These are phyloP conservation scores for Drosophila lutescens DNA, from an alignment of 2,888 invertebrate genomes.

Conservation along the genomic window DNA sequence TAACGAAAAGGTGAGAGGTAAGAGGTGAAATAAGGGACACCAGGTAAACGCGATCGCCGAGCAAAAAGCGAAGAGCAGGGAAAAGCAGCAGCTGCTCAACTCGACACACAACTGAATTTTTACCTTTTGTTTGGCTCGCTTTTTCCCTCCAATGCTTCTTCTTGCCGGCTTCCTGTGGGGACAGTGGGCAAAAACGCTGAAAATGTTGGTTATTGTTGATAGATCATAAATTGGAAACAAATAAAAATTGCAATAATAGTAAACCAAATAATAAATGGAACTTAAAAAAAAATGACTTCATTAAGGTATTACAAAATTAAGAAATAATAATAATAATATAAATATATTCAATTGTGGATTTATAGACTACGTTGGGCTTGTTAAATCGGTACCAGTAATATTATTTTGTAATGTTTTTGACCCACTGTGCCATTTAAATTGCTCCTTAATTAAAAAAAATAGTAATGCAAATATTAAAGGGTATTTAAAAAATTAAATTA, in stretches of 20 bases:
- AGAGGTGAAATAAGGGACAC: constrained; percentile 15
- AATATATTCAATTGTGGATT: too few relatives aligned
- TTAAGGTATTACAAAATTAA: too few relatives aligned
- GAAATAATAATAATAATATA: too few relatives aligned
- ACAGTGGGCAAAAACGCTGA: constrained; percentile 6
- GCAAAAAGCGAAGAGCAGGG: constrained; percentile 3
- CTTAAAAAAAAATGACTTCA: too few relatives aligned
- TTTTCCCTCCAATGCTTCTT: constrained; percentile 27
- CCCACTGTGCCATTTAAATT: constrained; percentile 28
- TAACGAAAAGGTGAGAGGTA: constrained; percentile 10
- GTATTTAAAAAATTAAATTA: too few relatives aligned
- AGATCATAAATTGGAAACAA: too few relatives aligned
- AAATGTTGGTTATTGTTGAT: too few relatives aligned
- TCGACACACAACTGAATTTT: constrained; percentile 2
- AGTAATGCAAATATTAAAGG: too few relatives aligned
- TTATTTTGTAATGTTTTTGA: neutral
- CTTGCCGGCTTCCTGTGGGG: constrained; percentile 20
- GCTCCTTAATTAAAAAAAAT: too few relatives aligned
- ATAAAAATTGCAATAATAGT: too few relatives aligned
- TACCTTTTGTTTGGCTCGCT: constrained; percentile 39
- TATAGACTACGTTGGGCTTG: too few relatives aligned
- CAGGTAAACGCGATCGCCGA: constrained; percentile 37
- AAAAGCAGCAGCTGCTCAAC: constrained; percentile 36
- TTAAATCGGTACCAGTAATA: neutral
- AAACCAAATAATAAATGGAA: too few relatives aligned